These are phyloP conservation scores for Stenodera caucasica DNA, from an alignment of 2,888 invertebrate species.

Conservation along the genomic window DNA sequence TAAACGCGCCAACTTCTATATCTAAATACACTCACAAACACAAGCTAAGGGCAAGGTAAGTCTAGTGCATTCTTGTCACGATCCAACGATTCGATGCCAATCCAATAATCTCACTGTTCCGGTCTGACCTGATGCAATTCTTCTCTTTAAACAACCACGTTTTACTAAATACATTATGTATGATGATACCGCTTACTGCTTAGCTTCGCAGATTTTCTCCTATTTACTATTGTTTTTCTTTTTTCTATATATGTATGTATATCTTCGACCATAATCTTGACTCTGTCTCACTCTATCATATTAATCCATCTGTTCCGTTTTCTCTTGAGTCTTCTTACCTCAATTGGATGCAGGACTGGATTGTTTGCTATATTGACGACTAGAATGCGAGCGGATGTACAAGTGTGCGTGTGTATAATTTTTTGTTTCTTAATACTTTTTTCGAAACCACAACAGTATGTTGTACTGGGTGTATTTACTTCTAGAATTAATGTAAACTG, in stretches of 20 bases:
- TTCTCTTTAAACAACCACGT: constrained; percentile 47
- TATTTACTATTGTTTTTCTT: constrained; percentile 49
- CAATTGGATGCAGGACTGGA: constrained; percentile 14
- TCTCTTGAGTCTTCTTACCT: no score
- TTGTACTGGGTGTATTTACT: constrained; percentile 40
- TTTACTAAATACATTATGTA: constrained; percentile 46
- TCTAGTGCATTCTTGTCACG: constrained; percentile 36
- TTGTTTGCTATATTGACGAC: constrained; percentile 31
- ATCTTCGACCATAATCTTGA: background rate
- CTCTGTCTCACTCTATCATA: background rate
- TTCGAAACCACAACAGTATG: constrained; percentile 25
- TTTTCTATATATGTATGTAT: constrained; percentile 18
- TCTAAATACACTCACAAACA: no score
- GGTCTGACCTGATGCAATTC: constrained; percentile 52
- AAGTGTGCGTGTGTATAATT: constrained; percentile 1
- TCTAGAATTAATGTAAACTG: constrained; percentile 42
- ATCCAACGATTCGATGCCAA: constrained; percentile 54
- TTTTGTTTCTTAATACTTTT: constrained; percentile 36
- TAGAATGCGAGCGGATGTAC: constrained; percentile 47
- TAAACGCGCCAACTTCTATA: constrained; percentile 20
- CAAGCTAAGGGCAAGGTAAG: constrained; percentile 49
- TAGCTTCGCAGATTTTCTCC: constrained; percentile 45
- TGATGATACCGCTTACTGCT: constrained; percentile 41
- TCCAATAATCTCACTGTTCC: constrained; percentile 58
- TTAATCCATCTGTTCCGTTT: no score